These are phyloP conservation scores for Seira sanloemensis DNA, from an alignment of 2,888 invertebrate species.

Conservation along the genomic window DNA sequence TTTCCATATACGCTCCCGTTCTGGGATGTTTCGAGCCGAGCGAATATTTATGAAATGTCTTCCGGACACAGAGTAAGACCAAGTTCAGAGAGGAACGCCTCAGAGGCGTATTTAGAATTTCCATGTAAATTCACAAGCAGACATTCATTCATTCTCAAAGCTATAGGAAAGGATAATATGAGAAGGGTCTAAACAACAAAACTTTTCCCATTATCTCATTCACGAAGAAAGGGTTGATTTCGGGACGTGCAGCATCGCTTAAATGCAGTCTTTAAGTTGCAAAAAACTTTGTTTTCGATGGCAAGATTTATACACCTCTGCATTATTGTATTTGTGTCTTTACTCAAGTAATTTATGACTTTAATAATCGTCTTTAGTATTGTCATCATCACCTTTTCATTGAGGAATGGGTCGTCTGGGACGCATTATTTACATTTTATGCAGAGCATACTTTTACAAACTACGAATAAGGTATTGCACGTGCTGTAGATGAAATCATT, in stretches of 20 bases:
- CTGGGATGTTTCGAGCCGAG: neutral
- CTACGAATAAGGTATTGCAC: neutral
- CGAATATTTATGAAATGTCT: constrained; percentile 45
- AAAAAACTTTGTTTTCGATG: neutral
- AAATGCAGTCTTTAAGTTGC: neutral
- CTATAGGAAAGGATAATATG: neutral
- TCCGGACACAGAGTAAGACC: neutral
- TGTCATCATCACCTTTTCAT: constrained; percentile 4
- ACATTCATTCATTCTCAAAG: neutral
- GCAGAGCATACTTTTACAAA: neutral
- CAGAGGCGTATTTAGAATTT: neutral
- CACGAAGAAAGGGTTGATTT: neutral
- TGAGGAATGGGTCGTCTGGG: neutral
- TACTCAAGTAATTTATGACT: constrained; percentile 27
- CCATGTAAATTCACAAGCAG: neutral
- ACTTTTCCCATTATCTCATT: neutral
- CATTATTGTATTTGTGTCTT: constrained; percentile 36
- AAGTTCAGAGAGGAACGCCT: constrained; percentile 7
- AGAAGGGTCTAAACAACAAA: neutral
- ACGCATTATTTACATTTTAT: neutral
- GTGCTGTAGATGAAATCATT: neutral
- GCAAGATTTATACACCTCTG: constrained; percentile 17
- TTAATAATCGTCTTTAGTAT: constrained; percentile 24
- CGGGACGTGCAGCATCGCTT: neutral
- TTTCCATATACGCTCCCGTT: constrained; percentile 9